Percentiles rank a stretch among this genome's conserved stretches.
Conservation (phyloP, 2,797 vertebrate species). For the Sus cebifrons region DNA sequence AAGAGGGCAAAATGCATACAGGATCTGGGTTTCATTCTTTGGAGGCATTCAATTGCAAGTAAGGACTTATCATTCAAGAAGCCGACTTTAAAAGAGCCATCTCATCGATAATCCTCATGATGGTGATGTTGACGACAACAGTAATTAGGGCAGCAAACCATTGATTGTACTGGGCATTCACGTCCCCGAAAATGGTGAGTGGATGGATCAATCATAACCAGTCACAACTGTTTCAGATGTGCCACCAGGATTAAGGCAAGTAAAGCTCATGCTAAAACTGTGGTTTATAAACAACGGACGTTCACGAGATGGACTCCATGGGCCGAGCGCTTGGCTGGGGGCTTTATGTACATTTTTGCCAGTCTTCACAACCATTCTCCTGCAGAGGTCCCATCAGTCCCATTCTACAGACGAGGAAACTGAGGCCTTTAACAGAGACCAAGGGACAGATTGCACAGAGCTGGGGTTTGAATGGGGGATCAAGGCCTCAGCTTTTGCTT, state of each 20-base stretch:
- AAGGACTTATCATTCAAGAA: constrained; percentile 8
- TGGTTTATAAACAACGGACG: not conserved
- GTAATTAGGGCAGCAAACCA: constrained; percentile 13
- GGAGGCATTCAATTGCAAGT: not conserved
- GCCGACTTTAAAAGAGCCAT: constrained; percentile 29
- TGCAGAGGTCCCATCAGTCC: not conserved
- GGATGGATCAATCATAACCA: not conserved
- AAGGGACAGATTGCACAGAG: not conserved
- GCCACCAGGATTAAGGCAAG: not conserved
- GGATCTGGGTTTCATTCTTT: constrained; percentile 35
- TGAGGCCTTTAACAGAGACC: not conserved
- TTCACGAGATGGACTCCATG: accelerated
- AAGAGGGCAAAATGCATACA: constrained; percentile 69
- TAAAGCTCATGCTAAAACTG: not conserved
- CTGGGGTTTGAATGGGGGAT: not conserved
- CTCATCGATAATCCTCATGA: constrained; percentile 21
- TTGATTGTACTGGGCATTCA: not conserved
- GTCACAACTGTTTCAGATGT: not conserved
- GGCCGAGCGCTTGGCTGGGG: not conserved
- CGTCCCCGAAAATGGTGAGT: not conserved
- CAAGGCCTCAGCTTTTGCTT: not conserved
- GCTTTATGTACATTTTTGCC: not conserved
- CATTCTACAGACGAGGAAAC: constrained; percentile 38
- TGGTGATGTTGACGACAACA: not conserved
- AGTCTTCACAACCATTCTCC: not conserved